phyloP scores from a whole-genome alignment of 1,140 invertebrate genomes.

The Drosophila kohkoa region DNA sequence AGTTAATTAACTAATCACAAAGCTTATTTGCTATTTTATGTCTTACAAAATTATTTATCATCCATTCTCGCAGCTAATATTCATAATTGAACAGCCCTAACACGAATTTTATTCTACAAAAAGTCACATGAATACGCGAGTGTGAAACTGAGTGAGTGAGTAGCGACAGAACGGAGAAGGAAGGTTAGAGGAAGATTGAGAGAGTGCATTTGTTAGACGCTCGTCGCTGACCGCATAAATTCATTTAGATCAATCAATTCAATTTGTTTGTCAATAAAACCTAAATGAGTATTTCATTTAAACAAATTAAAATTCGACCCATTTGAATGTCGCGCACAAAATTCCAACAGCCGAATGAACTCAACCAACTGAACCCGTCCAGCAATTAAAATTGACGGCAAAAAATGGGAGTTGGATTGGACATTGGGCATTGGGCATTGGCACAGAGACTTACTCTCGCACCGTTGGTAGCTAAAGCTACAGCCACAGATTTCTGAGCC shows the following conservation, averaged over 20 bases:
- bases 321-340: conserved; percentile 70
- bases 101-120: too few species aligned
- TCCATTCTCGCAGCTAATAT: too few species aligned
- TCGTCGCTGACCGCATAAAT: conserved; percentile 77
- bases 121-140: neutral
- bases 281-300: conserved; percentile 84
- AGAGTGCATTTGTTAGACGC: conserved; percentile 29
- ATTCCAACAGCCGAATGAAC: conserved; percentile 49
- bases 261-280: conserved; percentile 85
- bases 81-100: too few species aligned
- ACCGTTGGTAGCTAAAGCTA: neutral
- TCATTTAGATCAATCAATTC: conserved; percentile 85
- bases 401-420: conserved; percentile 29
- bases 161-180: neutral
- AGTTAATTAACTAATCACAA: too few species aligned
- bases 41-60: too few species aligned
- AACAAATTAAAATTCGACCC: conserved; percentile 84
- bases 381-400: conserved; percentile 77
- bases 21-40: too few species aligned
- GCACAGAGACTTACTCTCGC: conserved; percentile 7
- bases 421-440: conserved; percentile 8
- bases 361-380: conserved; percentile 35
- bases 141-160: neutral
- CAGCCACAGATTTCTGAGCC: conserved; percentile 20
- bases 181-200: neutral